Evolutionary conservation across 2,888 invertebrate genomes (phyloP).

Genomic region (Spicauda simplicius): DNA sequence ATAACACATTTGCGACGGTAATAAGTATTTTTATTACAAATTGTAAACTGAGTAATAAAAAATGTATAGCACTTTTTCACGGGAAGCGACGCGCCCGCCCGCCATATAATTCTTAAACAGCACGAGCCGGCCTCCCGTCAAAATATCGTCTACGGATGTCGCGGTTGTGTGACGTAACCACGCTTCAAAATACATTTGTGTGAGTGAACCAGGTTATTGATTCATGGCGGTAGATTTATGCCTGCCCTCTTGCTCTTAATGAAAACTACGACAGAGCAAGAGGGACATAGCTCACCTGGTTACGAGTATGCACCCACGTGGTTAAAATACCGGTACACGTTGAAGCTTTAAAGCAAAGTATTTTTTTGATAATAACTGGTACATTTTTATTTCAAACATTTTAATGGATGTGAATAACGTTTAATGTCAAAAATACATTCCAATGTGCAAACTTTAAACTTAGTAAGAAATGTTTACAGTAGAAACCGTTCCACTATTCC

Average conservation of each 20-base stretch:
- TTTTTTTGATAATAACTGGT: conserved; percentile 16
- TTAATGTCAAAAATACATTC: not conserved
- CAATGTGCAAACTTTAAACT: not conserved
- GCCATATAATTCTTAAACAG: conserved; percentile 70
- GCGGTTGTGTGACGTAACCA: conserved; percentile 65
- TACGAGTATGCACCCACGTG: conserved; percentile 64
- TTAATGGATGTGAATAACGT: conserved; percentile 11
- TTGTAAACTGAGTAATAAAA: not conserved
- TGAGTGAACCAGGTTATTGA: conserved; percentile 79
- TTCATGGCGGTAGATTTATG: conserved; percentile 78
- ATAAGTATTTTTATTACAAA: no score
- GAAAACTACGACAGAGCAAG: conserved; percentile 69
- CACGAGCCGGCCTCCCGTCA: conserved; percentile 69
- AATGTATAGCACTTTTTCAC: conserved; percentile 29
- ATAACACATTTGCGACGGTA: no score
- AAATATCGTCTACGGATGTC: conserved; percentile 73
- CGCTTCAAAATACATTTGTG: conserved; percentile 58
- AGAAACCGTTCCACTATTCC: conserved; percentile 47
- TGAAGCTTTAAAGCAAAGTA: not conserved
- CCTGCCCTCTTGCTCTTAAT: conserved; percentile 78
- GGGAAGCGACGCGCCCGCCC: conserved; percentile 43
- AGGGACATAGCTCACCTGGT: conserved; percentile 67
- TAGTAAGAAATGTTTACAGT: not conserved
- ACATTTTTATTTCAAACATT: conserved; percentile 32
- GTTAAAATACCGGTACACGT: conserved; percentile 44